Evolutionary conservation across 1,140 invertebrate species (phyloP), one percentile per base, ranked within the genome.

Genomic region (Hyposmocoma kahamanoa): DNA sequence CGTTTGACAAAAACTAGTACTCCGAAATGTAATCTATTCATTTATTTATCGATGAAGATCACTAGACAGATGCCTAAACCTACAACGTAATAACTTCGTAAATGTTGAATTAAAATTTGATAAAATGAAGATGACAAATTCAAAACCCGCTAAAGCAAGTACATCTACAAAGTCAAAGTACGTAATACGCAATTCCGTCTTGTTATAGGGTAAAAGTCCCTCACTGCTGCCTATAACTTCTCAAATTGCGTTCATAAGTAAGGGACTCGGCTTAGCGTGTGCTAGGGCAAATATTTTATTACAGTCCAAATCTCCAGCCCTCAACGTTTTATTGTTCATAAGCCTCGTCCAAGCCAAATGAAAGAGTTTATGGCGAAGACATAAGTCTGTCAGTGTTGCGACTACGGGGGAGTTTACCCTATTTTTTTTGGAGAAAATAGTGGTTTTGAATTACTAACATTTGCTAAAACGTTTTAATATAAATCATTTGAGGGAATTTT

Each of bases 271-370:
- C 82, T 84, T 84, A 84, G 80, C 77, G 65, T 63, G 76, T 71
- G 75, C 73, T 77, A 76, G 76, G 78, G 78, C 78, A 84, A 84
- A 84, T 84, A 82, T 84, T 84, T 84, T 84, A 84, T 84, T 82
- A 84, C 79, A 74, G 81, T 76, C 81, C 73, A 76, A 84, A 82
- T 84, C 78, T 81, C 75, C 72, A 75, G 75, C 81, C 78, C 81
- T 82, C 76, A 67, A 80, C 70, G 72, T 84, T 84, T 84, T 82
- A 84, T 84, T 84, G 81, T 84, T 84, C 81, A 84, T 84, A 84
- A 84, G 81, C 67, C 78, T 82, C 75, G 78, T 80, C 75, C 77
- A 69, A 73, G 78, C 78, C 75, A 84, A 84, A 84, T 84, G 81
- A 84, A 84, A 84, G 72, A 81, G 77, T 84, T 84, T 84, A 84